Percentiles rank a stretch among this genome's conserved stretches.
Conservation (phyloP, 2,113 vertebrate species). For the Pelusios castaneus region DNA sequence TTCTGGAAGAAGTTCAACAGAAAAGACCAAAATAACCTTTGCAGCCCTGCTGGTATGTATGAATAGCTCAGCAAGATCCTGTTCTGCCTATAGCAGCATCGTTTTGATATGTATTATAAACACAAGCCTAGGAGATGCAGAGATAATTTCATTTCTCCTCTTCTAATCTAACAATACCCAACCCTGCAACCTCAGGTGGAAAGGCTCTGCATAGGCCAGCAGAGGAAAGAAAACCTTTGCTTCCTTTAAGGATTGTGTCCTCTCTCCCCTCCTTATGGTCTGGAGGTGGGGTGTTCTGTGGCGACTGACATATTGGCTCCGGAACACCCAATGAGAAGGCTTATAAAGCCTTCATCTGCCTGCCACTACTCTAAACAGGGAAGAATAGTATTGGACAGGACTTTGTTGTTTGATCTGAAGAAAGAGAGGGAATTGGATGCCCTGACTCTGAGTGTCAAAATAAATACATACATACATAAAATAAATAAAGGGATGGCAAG, state of each 20-base stretch:
- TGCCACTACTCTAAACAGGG: no score
- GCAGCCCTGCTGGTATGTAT: neutral
- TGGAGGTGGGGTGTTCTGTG: neutral
- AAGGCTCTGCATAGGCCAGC: neutral
- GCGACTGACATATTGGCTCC: neutral
- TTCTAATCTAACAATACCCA: neutral
- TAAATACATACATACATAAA: neutral
- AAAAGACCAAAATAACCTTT: conserved; percentile 25
- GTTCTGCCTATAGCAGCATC: neutral
- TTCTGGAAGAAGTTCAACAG: neutral
- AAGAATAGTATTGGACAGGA: neutral
- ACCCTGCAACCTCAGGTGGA: neutral
- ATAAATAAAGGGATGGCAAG: neutral
- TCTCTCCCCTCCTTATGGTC: neutral
- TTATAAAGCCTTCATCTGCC: neutral
- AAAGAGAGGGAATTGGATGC: neutral
- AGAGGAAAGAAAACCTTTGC: neutral
- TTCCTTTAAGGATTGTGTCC: neutral
- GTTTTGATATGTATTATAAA: neutral
- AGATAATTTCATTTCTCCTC: neutral
- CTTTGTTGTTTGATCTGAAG: neutral
- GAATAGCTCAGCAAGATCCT: neutral
- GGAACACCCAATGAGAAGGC: neutral
- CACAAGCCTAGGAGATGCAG: neutral
- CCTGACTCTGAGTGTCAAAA: neutral